Base-by-base conservation (phyloP, 2,888 invertebrate genomes). In the Amblyteles armatorius region DNA sequence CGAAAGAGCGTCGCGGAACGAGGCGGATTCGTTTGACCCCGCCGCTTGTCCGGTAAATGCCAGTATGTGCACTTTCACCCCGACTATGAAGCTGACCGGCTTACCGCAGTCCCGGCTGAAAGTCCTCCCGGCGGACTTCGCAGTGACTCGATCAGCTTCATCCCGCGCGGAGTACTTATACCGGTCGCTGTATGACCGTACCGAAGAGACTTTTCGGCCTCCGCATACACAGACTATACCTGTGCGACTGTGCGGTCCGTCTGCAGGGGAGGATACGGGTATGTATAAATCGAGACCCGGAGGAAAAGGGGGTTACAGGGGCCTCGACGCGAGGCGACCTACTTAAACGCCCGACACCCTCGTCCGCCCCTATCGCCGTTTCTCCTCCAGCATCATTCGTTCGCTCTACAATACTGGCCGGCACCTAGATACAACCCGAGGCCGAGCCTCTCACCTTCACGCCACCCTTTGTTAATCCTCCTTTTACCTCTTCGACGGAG, bases 271-370 rank as follows among this genome's bases (percentile, higher is more conserved):
- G 65, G 36, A 71, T 83, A 71, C 36, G 19, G 50, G 55, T 36
- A 22, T 52, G 55, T 83, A 83, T 83, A 83, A 83, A 83, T 83
- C 67, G 77, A 68, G 57, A 78, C 40, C 57, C 77, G 83, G 55
- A 55, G 76, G 63, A 65, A 22, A 33, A 48, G 48, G 76, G 36
- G 40, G 40, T 50, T 33, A 48, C 48, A 19, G 33, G 26, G 71
- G 60, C 26, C 26, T 73, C 22, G 78, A 57, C 83, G 85, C 82
- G 79, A 77, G 82, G 86, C 84, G 87, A 87, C 87, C 87, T 87
- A 87, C 84, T 87, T 87, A 87, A 87, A 86, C 84, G 81, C 57
- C 72, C 79, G 57, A 76, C 83, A 69, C 74, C 69, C 74, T 63
- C 60, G 40, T 57, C 67, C 73, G 74, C 65, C 68, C 72, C 48